Conservation (phyloP, 2,113 vertebrate genomes). For the Lates calcarifer region DNA sequence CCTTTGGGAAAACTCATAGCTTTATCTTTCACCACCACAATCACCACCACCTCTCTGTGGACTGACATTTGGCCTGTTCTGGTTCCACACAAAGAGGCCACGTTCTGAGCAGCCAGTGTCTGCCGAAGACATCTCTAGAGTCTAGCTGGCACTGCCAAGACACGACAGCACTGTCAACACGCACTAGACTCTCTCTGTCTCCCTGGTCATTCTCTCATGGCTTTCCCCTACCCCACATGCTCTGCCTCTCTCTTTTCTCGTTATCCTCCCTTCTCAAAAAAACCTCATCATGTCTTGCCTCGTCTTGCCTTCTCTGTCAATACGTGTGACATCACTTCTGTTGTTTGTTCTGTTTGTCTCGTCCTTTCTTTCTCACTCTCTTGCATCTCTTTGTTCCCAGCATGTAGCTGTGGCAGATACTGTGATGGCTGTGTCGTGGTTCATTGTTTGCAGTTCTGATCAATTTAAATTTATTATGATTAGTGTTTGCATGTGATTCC, state of each 20-base stretch:
- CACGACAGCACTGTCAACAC: conserved; percentile 65
- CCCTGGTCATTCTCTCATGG: conserved; percentile 26
- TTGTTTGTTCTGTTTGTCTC: conserved; percentile 61
- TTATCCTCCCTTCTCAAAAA: conserved; percentile 38
- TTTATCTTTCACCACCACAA: conserved; percentile 41
- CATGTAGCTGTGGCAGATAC: conserved; percentile 23
- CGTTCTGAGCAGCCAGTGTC: conserved; percentile 53
- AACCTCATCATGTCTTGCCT: conserved; percentile 42
- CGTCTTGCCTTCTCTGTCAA: conserved; percentile 39
- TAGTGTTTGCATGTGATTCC: conserved; percentile 36
- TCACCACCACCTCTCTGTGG: conserved; percentile 27
- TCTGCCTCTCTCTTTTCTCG: conserved; percentile 31
- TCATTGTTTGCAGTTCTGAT: conserved; percentile 46
- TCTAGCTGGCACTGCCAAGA: conserved; percentile 70
- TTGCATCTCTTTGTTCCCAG: conserved; percentile 56
- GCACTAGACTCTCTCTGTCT: conserved; percentile 54
- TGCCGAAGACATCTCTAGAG: conserved; percentile 70
- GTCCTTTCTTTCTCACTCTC: conserved; percentile 48
- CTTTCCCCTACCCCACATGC: conserved; percentile 40
- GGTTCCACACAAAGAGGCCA: conserved; percentile 51
- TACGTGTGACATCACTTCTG: conserved; percentile 64
- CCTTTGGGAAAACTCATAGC: not conserved
- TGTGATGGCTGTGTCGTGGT: conserved; percentile 16
- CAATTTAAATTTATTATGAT: conserved; percentile 29
- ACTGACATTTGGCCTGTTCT: conserved; percentile 30